These are phyloP conservation scores for Bimastos eiseni DNA, from an alignment of 2,888 invertebrate genomes.

Conservation along the genomic window DNA sequence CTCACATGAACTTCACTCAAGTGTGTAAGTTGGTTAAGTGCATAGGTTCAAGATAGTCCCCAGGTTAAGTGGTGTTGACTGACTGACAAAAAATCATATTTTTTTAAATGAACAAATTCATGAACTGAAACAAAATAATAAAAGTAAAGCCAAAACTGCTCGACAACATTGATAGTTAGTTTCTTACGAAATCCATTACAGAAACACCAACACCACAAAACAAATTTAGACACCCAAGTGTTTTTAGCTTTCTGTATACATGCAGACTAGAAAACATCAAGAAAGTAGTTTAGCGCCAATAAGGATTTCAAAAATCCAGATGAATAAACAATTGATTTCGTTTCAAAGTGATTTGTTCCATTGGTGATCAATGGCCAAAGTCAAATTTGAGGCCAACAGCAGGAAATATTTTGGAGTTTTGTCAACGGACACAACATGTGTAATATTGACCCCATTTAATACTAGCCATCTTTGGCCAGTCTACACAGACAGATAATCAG, in stretches of 20 bases:
- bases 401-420: background rate
- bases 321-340: background rate
- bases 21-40: background rate
- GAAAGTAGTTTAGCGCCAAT: too few relatives aligned
- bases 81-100: too few relatives aligned
- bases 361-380: background rate
- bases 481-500: background rate
- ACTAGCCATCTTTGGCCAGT: background rate
- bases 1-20: background rate
- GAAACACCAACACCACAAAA: too few relatives aligned
- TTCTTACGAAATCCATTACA: too few relatives aligned
- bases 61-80: too few relatives aligned
- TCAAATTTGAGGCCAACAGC: background rate
- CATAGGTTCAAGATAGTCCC: background rate
- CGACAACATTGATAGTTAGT: too few relatives aligned
- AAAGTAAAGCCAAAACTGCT: too few relatives aligned
- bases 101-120: too few relatives aligned
- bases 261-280: background rate
- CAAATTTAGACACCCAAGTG: too few relatives aligned
- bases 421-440: too few relatives aligned
- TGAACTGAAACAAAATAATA: too few relatives aligned
- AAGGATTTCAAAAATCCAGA: too few relatives aligned
- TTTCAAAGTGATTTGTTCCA: background rate
- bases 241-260: background rate
- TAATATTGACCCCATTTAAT: background rate